Conservation (phyloP, 2,888 invertebrate species). For the Nomada flava region DNA sequence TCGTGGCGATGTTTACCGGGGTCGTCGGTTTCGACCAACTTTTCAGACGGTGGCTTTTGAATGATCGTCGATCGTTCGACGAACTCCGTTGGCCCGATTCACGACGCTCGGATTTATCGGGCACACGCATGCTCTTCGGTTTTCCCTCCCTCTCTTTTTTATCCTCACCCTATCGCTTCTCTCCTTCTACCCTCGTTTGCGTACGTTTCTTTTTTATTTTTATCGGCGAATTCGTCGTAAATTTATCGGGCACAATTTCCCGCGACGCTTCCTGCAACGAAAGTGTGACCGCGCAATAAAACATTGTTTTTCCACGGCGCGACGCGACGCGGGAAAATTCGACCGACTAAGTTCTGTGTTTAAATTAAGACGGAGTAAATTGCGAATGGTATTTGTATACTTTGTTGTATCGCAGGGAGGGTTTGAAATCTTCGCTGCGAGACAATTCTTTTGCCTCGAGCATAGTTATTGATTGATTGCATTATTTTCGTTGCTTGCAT, state of each 20-base stretch:
- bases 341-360: constrained; percentile 34
- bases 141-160: background rate
- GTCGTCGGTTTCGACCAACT: constrained; percentile 69
- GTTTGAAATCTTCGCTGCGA: background rate
- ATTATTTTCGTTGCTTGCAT: too few relatives aligned
- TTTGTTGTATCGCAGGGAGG: too few relatives aligned
- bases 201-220: constrained; percentile 56
- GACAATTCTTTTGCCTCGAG: background rate
- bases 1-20: constrained; percentile 70
- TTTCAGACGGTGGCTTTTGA: constrained; percentile 74
- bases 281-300: constrained; percentile 56
- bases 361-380: constrained; percentile 54
- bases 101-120: constrained; percentile 67
- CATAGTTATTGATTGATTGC: too few relatives aligned
- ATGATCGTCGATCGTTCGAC: constrained; percentile 73
- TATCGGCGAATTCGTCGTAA: constrained; percentile 69
- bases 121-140: constrained; percentile 37
- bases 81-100: constrained; percentile 67
- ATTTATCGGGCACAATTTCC: constrained; percentile 70
- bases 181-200: background rate
- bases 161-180: background rate
- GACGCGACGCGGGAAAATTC: constrained; percentile 16
- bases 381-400: background rate
- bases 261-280: constrained; percentile 58
- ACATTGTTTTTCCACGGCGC: constrained; percentile 30